phyloP scores from a whole-genome alignment of 1,140 invertebrate species.

The Lysiphlebus fabarum region DNA sequence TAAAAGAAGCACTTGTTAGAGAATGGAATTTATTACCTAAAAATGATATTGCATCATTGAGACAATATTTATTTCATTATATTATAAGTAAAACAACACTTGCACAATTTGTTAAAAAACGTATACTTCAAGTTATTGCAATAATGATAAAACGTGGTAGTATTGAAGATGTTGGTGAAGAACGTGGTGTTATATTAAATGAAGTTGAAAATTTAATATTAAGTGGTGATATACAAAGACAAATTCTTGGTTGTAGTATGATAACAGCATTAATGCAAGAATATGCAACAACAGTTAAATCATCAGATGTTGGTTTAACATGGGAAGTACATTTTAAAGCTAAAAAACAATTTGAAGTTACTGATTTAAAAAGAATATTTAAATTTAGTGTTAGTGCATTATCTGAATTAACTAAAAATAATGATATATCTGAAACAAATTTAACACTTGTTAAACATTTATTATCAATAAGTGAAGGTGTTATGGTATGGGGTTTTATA shows the following conservation, averaged over 20 bases:
- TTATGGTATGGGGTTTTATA: conserved; percentile 74
- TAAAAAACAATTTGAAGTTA: conserved; percentile 80
- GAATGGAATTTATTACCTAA: conserved; percentile 73
- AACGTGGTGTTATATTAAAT: conserved; percentile 66
- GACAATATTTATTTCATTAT: conserved; percentile 77
- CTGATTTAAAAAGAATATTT: conserved; percentile 78
- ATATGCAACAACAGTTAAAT: conserved; percentile 80
- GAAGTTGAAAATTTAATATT: conserved; percentile 72
- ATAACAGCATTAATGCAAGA: conserved; percentile 81
- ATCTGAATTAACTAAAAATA: conserved; percentile 57
- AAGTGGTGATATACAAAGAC: conserved; percentile 62
- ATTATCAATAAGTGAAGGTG: conserved; percentile 69
- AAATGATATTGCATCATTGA: conserved; percentile 67
- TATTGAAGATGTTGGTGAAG: conserved; percentile 67
- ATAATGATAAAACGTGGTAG: conserved; percentile 83
- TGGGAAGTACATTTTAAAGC: conserved; percentile 83
- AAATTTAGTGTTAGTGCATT: conserved; percentile 63
- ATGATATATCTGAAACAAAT: conserved; percentile 56
- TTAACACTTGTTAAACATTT: conserved; percentile 64
- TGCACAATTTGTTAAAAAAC: conserved; percentile 63
- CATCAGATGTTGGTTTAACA: conserved; percentile 78
- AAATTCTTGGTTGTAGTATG: conserved; percentile 76
- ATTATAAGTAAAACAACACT: conserved; percentile 65
- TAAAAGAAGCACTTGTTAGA: conserved; percentile 78
- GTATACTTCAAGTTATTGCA: conserved; percentile 73